Percentiles rank a stretch among this genome's conserved stretches.
These are phyloP conservation scores for Hydrotaea diabolus DNA, from an alignment of 2,888 invertebrate genomes.

Conservation along the genomic window DNA sequence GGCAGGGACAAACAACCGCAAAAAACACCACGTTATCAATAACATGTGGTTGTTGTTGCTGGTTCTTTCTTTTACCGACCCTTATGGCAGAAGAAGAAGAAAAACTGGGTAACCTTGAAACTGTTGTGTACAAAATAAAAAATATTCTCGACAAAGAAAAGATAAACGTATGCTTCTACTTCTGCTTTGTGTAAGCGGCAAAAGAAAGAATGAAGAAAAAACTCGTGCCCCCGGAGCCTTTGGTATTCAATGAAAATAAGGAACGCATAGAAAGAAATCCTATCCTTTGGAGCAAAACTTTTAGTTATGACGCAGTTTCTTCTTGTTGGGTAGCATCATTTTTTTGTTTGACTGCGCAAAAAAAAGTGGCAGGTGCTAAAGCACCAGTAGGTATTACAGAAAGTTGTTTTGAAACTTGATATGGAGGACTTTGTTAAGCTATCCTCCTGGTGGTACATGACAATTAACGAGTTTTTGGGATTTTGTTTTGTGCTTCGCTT, in stretches of 20 bases:
- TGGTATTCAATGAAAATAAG: conserved; percentile 6
- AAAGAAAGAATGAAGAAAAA: neutral
- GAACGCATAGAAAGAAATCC: neutral
- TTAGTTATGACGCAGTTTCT: conserved; percentile 59
- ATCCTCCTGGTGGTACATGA: conserved; percentile 29
- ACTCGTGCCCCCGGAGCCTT: neutral
- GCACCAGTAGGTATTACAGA: neutral
- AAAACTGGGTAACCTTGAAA: conserved; percentile 67
- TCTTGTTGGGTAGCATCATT: no score
- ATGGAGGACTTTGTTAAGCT: neutral
- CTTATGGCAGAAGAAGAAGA: neutral
- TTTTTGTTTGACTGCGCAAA: neutral
- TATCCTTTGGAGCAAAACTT: conserved; percentile 32
- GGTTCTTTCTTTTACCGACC: no score
- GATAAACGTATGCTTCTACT: neutral
- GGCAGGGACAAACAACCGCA: conserved; percentile 10
- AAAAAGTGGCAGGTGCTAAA: conserved; percentile 59
- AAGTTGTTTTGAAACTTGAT: conserved; percentile 55
- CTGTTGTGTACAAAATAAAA: neutral
- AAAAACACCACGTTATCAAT: conserved; percentile 38
- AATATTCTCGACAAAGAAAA: no score
- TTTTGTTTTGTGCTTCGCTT: neutral
- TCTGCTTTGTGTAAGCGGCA: neutral
- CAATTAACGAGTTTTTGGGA: neutral
- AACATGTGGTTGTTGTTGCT: neutral